A percentile compares a stretch with the other conserved stretches of the same genome.
These are phyloP conservation scores for Sussaba pulchella DNA, from an alignment of 2,888 invertebrate genomes.

Conservation along the genomic window DNA sequence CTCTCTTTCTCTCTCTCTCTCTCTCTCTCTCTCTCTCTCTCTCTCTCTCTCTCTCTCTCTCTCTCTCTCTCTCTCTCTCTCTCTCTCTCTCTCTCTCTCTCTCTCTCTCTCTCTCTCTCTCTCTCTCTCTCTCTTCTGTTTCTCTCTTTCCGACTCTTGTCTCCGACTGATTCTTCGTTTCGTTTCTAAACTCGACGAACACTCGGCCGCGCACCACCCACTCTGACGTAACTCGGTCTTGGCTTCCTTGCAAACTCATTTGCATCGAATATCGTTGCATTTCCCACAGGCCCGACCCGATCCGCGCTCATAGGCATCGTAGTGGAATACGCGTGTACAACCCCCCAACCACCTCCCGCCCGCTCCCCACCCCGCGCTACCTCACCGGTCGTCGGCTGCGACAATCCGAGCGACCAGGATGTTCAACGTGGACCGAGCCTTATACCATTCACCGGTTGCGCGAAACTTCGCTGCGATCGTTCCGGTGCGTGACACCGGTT, in stretches of 20 bases:
- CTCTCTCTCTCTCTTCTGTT: background rate
- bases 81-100: slow-evolving; percentile 34
- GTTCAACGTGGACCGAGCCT: slow-evolving; percentile 40
- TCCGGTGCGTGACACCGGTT: slow-evolving; percentile 51
- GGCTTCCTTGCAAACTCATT: slow-evolving; percentile 58
- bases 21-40: slow-evolving; percentile 8
- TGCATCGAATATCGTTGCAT: slow-evolving; percentile 68
- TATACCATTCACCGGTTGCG: slow-evolving; percentile 44
- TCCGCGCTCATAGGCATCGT: background rate
- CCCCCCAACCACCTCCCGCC: background rate
- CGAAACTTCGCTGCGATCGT: slow-evolving; percentile 1
- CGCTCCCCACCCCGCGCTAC: background rate
- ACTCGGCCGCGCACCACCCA: slow-evolving; percentile 52
- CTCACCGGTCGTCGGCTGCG: too few species aligned
- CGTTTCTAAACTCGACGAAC: background rate
- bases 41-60: slow-evolving; percentile 37
- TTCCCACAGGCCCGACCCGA: slow-evolving; percentile 56
- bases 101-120: slow-evolving; percentile 37
- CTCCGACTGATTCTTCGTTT: slow-evolving; percentile 16
- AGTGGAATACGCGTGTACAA: background rate
- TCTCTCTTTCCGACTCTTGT: slow-evolving; percentile 15
- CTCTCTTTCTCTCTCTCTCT: background rate
- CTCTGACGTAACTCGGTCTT: slow-evolving; percentile 62
- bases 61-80: slow-evolving; percentile 1
- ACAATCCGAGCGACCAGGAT: slow-evolving; percentile 36